A percentile compares a stretch with the other conserved stretches of the same genome.
These are phyloP conservation scores for Wasmannia auropunctata DNA, from an alignment of 1,140 invertebrate species.

Conservation along the genomic window DNA sequence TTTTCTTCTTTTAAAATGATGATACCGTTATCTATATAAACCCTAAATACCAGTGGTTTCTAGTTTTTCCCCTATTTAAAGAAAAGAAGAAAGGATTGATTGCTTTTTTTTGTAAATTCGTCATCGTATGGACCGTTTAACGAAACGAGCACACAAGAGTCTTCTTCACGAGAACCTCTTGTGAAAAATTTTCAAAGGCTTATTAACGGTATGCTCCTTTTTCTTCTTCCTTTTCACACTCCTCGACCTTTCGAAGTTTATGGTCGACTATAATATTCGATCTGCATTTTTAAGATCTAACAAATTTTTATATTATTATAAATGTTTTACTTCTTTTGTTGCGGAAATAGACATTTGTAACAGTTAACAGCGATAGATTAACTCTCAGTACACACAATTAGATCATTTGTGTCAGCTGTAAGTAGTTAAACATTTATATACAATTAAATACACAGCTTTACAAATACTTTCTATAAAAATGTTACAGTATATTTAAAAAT, in stretches of 20 bases:
- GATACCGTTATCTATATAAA: background rate
- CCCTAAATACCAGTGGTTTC: background rate
- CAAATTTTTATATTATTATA: background rate
- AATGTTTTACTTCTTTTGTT: background rate
- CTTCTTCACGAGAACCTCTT: background rate
- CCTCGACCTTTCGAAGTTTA: background rate
- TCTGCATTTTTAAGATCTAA: background rate
- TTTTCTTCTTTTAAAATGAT: background rate
- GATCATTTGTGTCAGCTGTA: too few species aligned
- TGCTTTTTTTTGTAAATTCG: background rate
- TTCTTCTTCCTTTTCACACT: background rate
- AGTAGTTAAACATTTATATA: too few species aligned
- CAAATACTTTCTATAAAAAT: too few species aligned
- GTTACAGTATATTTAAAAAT: too few species aligned
- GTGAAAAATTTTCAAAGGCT: background rate
- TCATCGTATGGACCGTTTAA: background rate
- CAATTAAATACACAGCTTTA: too few species aligned
- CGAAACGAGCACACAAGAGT: background rate
- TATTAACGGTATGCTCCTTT: background rate
- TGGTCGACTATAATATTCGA: background rate
- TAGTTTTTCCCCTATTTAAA: background rate
- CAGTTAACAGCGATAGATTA: background rate
- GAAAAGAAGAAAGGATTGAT: background rate
- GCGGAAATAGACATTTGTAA: background rate
- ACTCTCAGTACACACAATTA: too few species aligned